These are phyloP conservation scores for Chloroceryle inda DNA, from an alignment of 2,797 vertebrate genomes.

Conservation along the genomic window DNA sequence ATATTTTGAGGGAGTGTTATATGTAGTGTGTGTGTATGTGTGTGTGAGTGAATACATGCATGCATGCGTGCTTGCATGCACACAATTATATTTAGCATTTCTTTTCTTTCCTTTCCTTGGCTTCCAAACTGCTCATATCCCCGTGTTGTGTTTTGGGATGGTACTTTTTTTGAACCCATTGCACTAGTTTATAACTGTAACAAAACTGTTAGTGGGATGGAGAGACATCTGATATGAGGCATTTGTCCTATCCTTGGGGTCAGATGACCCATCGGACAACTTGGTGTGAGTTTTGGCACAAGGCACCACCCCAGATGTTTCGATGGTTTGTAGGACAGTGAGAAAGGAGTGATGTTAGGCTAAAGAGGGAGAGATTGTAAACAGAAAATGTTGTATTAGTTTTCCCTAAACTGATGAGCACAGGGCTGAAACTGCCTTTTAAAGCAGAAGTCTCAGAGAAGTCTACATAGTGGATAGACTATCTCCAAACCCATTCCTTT, in stretches of 20 bases:
- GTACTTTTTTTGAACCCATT: background rate
- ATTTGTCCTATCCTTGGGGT: background rate
- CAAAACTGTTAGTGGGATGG: background rate
- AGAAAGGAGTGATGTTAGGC: conserved; percentile 1
- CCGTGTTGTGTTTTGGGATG: background rate
- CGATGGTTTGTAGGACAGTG: conserved; percentile 3
- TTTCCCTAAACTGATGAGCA: background rate
- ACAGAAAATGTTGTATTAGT: background rate
- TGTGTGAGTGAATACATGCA: background rate
- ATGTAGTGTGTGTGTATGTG: background rate
- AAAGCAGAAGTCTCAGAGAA: background rate
- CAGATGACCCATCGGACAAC: background rate
- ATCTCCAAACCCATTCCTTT: background rate
- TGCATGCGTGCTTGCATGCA: background rate
- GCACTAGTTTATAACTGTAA: background rate
- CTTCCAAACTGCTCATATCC: background rate
- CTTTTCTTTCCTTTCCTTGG: background rate
- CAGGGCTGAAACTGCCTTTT: background rate
- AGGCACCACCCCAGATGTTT: conserved; percentile 34
- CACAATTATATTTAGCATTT: background rate
- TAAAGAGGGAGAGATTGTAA: background rate
- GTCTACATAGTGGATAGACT: background rate
- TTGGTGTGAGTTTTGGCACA: conserved; percentile 33
- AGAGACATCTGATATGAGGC: background rate
- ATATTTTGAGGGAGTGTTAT: background rate